Base-by-base conservation (phyloP, 1,140 invertebrate species). In the Eriocheir sinensis region DNA sequence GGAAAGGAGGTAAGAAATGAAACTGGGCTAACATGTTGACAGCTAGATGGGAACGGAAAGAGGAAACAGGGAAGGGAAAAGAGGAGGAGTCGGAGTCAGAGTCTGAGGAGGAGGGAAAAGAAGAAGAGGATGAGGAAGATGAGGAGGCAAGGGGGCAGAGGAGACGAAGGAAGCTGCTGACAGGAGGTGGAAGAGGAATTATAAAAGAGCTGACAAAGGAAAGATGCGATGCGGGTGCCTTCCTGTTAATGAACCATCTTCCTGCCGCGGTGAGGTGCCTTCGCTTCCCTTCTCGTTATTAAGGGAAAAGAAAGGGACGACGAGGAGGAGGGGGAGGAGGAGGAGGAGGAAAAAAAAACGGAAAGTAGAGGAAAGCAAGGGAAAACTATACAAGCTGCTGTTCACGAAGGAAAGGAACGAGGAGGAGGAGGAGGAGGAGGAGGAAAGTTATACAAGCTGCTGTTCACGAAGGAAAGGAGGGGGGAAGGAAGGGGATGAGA, bases 351-450 rank as follows among this genome's bases (percentile, higher is more conserved):
- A 48, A 8, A 48, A 48, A 8, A 72, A 72, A 72, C 27, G 27
- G 21, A n/a, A 72, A 72, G 60, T 72, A n/a, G 60, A 72, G 60
- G 60, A n/a, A 72, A 72, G 60, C 27, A n/a, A 72, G 60, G n/a
- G 60, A 72, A n/a, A 72, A n/a, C 27, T 21, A 72, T 21, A 72
- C 21, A 72, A n/a, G n/a, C 21, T n/a, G 60, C 4, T 4, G 15
- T 4, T 8, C 4, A 48, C 4, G 15, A 15, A 48, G 44, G 15
- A 15, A 72, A n/a, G n/a, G 60, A 72, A n/a, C 27, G 60, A 72
- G 60, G n/a, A n/a, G n/a, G 60, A 72, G 60, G n/a, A n/a, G n/a
- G 60, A 72, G 60, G n/a, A n/a, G n/a, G 60, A 72, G 60, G n/a
- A n/a, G n/a, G 60, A 72, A n/a, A 72, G 60, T n/a, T 21, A 72